Conservation (phyloP, 2,797 vertebrate species). For the Aselliscus stoliczkanus region DNA sequence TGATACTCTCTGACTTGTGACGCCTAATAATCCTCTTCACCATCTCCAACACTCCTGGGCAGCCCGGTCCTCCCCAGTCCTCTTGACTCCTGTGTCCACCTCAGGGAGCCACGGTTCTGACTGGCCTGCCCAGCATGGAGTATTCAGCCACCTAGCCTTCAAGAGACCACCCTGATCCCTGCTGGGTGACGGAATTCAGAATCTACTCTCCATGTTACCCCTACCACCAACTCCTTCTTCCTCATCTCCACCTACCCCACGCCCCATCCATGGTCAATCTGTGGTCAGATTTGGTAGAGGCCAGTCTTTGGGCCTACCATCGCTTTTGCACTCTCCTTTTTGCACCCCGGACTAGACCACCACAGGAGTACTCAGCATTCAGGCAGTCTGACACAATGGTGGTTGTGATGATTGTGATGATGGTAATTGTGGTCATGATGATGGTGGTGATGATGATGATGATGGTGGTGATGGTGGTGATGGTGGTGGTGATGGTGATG, state of each 20-base stretch:
- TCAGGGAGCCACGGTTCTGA: not conserved
- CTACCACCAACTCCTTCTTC: not conserved
- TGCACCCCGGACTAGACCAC: not conserved
- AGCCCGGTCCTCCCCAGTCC: not conserved
- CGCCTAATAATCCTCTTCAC: not conserved
- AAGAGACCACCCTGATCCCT: no score
- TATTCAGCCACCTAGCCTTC: not conserved
- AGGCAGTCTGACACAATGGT: not conserved
- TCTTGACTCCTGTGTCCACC: not conserved
- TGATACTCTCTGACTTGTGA: not conserved
- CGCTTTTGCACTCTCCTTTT: not conserved
- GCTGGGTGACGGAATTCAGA: not conserved
- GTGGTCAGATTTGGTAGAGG: no score
- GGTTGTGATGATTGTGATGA: no score
- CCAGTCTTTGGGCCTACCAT: not conserved
- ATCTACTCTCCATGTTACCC: not conserved
- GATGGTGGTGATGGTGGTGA: no score
- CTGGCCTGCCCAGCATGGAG: fast-evolving
- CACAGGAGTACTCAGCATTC: not conserved
- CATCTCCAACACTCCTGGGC: not conserved
- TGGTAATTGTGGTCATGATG: no score
- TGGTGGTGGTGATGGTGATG: no score
- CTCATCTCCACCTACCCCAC: not conserved
- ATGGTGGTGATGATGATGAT: no score
- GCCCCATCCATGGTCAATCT: not conserved